These are phyloP conservation scores for Popillia japonica DNA, from an alignment of 1,140 invertebrate species.

Conservation along the genomic window DNA sequence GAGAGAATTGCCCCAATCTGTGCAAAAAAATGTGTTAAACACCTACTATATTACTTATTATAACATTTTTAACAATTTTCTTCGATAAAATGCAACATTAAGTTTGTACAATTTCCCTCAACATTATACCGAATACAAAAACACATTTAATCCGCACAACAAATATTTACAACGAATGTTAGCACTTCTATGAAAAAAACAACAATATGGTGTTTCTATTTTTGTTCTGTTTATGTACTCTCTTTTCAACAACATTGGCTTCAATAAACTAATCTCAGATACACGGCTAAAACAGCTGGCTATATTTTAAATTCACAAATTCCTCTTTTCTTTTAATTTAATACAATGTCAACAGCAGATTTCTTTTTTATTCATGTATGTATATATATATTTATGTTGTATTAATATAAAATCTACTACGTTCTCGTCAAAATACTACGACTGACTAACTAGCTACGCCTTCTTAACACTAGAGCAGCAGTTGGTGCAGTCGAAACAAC, in stretches of 20 bases:
- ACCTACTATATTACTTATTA: too few species aligned
- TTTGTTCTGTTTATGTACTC: background rate
- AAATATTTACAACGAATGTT: background rate
- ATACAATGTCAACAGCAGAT: conserved; percentile 6
- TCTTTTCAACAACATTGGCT: background rate
- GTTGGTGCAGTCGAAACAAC: conserved; percentile 70
- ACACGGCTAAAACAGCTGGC: background rate
- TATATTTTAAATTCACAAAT: conserved; percentile 2
- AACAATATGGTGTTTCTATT: conserved; percentile 27
- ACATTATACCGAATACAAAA: background rate
- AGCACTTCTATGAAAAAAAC: background rate
- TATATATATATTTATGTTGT: background rate
- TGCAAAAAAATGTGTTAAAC: too few species aligned
- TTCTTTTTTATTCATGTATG: conserved; percentile 10
- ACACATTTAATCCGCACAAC: background rate
- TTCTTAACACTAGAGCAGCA: conserved; percentile 63
- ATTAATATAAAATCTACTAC: conserved; percentile 24
- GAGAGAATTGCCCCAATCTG: too few species aligned
- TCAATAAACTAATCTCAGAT: conserved; percentile 1
- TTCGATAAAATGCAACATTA: background rate
- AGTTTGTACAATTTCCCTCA: conserved; percentile 18
- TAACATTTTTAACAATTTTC: too few species aligned
- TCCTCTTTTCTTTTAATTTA: background rate
- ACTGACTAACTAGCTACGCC: conserved; percentile 46
- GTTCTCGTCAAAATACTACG: background rate